Conservation (phyloP, 2,888 invertebrate genomes). For the Drosophila meridionalis region DNA sequence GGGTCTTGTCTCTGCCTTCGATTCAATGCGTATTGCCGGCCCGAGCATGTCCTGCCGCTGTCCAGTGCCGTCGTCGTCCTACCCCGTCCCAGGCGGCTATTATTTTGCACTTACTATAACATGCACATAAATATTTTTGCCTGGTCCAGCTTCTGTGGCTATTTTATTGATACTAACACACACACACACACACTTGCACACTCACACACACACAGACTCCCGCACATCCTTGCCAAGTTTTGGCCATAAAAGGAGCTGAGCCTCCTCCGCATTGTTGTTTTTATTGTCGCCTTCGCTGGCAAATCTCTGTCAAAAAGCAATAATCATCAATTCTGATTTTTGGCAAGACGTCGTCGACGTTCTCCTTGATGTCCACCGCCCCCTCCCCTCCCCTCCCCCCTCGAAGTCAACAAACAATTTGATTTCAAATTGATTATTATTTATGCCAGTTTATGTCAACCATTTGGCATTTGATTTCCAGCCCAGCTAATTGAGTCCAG, state of each 20-base stretch:
- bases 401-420: conserved; percentile 55
- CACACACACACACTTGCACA: conserved; percentile 29
- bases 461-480: conserved; percentile 49
- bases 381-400: not conserved
- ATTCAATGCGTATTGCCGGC: conserved; percentile 1
- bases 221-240: conserved; percentile 32
- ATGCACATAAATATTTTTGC: conserved; percentile 78
- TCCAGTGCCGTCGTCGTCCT: conserved; percentile 5
- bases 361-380: not conserved
- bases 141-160: conserved; percentile 64
- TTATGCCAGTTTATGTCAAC: conserved; percentile 71
- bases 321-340: conserved; percentile 85
- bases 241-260: conserved; percentile 56
- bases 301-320: conserved; percentile 84
- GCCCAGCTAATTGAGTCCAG: conserved; percentile 54
- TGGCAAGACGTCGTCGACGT: conserved; percentile 50
- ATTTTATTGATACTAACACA: conserved; percentile 78
- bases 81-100: conserved; percentile 63
- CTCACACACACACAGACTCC: conserved; percentile 10
- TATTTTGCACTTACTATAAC: conserved; percentile 81
- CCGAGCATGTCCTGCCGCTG: conserved; percentile 3
- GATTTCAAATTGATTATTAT: conserved; percentile 83
- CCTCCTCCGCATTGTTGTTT: conserved; percentile 48
- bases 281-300: conserved; percentile 70
- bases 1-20: conserved; percentile 11